phyloP scores from a whole-genome alignment of 1,140 invertebrate species.

The Lepidurus arcticus region DNA sequence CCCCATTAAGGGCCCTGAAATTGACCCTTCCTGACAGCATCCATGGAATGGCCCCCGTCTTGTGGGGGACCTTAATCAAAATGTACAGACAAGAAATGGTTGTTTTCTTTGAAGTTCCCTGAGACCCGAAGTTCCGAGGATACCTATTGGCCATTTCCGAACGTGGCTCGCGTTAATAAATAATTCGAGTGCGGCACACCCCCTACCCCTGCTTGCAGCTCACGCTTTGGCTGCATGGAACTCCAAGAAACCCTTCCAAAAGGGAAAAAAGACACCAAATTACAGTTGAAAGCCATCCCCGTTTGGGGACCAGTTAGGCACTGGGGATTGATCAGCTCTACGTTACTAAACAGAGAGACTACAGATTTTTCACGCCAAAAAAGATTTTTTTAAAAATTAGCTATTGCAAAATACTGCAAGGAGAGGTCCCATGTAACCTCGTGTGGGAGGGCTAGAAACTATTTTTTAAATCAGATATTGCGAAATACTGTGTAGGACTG shows the following conservation, averaged over 20 bases:
- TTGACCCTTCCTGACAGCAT: not conserved
- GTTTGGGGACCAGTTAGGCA: not conserved
- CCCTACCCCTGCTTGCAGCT: not conserved
- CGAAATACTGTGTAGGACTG: too few species aligned
- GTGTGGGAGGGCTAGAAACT: too few species aligned
- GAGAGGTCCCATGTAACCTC: too few species aligned
- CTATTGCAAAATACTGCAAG: too few species aligned
- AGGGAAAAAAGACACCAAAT: not conserved
- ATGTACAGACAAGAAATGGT: slow-evolving; percentile 13
- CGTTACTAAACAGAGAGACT: too few species aligned
- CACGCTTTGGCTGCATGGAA: slow-evolving; percentile 5
- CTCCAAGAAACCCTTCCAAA: not conserved
- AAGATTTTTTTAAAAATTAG: too few species aligned
- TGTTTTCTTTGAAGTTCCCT: not conserved
- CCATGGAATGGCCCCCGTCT: not conserved
- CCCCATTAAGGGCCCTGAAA: slow-evolving; percentile 9
- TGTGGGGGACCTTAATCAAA: not conserved
- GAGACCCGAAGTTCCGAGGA: not conserved
- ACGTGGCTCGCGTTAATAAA: slow-evolving; percentile 21
- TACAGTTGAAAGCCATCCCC: not conserved
- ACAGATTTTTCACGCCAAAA: too few species aligned
- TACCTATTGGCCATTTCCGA: slow-evolving; percentile 15
- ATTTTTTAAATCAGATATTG: too few species aligned
- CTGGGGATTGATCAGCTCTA: not conserved
- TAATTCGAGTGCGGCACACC: not conserved